Percentiles rank a stretch among this genome's conserved stretches.
Evolutionary conservation across 1,140 invertebrate genomes (phyloP).

Genomic region (Panulirus ornatus): DNA sequence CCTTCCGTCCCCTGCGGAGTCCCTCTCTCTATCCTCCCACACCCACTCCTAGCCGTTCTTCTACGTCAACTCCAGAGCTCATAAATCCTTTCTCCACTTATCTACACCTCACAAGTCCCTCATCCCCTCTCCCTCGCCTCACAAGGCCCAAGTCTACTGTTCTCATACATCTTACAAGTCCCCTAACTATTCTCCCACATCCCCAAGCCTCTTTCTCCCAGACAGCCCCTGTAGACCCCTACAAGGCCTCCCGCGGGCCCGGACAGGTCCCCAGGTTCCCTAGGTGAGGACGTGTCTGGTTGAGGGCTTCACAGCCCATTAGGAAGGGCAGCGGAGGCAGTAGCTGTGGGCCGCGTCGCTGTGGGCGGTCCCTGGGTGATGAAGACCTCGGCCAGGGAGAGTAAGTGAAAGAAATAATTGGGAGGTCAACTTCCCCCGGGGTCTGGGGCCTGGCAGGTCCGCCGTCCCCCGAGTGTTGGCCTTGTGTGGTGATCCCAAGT

Average conservation of each 20-base stretch:
- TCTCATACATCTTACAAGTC: background rate
- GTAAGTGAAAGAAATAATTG: slow-evolving; percentile 53
- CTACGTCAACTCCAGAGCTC: background rate
- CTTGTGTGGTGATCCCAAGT: background rate
- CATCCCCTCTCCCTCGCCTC: background rate
- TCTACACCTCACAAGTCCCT: no score
- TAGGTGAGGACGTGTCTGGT: slow-evolving; percentile 2
- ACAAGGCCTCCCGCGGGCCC: background rate
- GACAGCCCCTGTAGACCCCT: background rate
- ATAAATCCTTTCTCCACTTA: background rate
- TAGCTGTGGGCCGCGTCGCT: slow-evolving; percentile 20
- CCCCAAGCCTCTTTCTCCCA: background rate
- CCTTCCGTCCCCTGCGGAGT: background rate
- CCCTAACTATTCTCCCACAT: background rate
- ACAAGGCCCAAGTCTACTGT: background rate
- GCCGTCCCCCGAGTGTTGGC: background rate
- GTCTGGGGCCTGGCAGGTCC: slow-evolving; percentile 13
- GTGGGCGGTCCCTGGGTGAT: slow-evolving; percentile 41
- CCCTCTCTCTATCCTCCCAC: background rate
- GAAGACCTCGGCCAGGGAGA: slow-evolving; percentile 39
- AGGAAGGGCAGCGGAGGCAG: slow-evolving; percentile 29
- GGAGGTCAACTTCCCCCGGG: slow-evolving; percentile 10
- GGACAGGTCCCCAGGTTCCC: background rate
- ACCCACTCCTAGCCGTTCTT: background rate
- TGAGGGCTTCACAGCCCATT: slow-evolving; percentile 42